Conservation (phyloP, 1,140 invertebrate genomes). For the Coptotermes formosanus region DNA sequence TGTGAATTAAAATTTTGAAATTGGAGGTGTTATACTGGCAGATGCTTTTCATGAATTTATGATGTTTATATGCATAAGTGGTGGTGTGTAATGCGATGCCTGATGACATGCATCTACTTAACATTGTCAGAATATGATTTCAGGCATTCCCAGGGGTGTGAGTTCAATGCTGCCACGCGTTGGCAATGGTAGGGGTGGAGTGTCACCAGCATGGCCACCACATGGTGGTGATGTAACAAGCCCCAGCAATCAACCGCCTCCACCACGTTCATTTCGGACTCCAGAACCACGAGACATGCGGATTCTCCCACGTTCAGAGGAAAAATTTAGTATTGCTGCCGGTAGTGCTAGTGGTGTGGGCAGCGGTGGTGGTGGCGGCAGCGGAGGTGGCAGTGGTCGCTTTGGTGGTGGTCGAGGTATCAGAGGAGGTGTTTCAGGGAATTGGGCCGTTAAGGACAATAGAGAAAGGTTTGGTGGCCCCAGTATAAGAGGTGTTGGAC, state of each 20-base stretch:
- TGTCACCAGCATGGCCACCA: slow-evolving; percentile 22
- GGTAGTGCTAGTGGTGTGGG: background rate
- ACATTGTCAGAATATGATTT: background rate
- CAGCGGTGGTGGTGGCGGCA: background rate
- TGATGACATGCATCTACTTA: too few relatives aligned
- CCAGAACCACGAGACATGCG: slow-evolving; percentile 28
- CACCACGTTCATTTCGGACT: slow-evolving; percentile 26
- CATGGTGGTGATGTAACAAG: slow-evolving; percentile 23
- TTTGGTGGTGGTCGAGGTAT: slow-evolving; percentile 20
- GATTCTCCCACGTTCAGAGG: slow-evolving; percentile 28
- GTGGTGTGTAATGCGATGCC: too few relatives aligned
- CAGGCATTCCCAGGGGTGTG: slow-evolving; percentile 25
- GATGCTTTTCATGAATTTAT: too few relatives aligned
- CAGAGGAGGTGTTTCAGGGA: background rate
- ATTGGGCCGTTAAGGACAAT: slow-evolving; percentile 29
- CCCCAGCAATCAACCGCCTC: slow-evolving; percentile 13
- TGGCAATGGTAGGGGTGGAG: slow-evolving; percentile 22
- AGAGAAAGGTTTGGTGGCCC: slow-evolving; percentile 28
- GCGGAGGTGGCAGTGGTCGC: background rate
- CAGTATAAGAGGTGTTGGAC: slow-evolving; percentile 14
- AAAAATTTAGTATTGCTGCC: slow-evolving; percentile 11
- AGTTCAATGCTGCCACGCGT: slow-evolving; percentile 26
- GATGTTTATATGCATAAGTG: too few relatives aligned
- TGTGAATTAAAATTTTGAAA: too few relatives aligned
- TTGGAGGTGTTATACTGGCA: too few relatives aligned